phyloP scores from a whole-genome alignment of 2,888 invertebrate species.

The Eristalis pertinax region DNA sequence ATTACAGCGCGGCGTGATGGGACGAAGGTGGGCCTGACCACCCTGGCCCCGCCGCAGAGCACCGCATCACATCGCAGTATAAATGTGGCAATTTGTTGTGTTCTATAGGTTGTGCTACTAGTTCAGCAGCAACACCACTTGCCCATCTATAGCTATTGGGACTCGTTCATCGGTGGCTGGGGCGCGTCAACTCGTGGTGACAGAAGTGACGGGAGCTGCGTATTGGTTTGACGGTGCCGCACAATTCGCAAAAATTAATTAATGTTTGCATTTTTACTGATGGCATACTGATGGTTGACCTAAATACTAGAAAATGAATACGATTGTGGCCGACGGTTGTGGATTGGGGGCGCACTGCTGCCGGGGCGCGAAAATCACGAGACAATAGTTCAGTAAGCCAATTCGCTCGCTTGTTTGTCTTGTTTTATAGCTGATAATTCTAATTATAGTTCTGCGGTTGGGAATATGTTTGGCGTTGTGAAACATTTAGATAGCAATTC shows the following conservation, averaged over 20 bases:
- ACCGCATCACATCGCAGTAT: constrained; percentile 20
- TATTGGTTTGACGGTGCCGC: constrained; percentile 39
- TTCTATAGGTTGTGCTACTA: constrained; percentile 22
- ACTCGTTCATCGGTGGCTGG: constrained; percentile 23
- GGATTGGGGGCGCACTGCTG: background rate
- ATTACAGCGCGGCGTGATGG: constrained; percentile 22
- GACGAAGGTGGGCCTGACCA: background rate
- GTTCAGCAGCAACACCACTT: constrained; percentile 20
- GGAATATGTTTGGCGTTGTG: constrained; percentile 28
- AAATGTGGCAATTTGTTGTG: constrained; percentile 37
- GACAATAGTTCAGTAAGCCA: constrained; percentile 20
- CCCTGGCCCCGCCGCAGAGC: constrained; percentile 4
- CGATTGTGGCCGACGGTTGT: background rate
- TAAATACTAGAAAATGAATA: constrained; percentile 29
- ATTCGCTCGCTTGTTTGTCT: constrained; percentile 14
- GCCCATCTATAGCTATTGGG: background rate
- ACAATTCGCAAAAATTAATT: constrained; percentile 65
- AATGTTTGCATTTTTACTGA: constrained; percentile 64
- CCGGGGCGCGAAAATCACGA: background rate
- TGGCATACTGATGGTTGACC: constrained; percentile 50
- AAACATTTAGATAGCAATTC: constrained; percentile 14
- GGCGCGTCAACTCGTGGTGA: constrained; percentile 42
- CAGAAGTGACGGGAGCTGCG: constrained; percentile 15
- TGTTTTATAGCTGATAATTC: constrained; percentile 49
- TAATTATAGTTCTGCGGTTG: constrained; percentile 49